phyloP scores from a whole-genome alignment of 1,140 invertebrate genomes.

The Centruroides sculpturatus region DNA sequence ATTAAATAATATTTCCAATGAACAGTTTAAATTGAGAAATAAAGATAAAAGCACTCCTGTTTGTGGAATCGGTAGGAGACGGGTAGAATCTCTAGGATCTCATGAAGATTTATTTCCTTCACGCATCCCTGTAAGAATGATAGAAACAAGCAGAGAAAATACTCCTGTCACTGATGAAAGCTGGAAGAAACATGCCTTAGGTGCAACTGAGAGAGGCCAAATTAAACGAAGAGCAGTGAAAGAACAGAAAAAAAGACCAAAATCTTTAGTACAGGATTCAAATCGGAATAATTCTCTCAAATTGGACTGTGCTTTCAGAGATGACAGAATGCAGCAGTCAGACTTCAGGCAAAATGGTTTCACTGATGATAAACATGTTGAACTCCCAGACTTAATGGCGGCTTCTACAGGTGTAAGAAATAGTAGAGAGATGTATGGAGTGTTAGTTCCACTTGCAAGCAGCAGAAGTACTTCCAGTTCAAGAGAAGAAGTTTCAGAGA shows the following conservation, averaged over 20 bases:
- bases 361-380: too few species aligned
- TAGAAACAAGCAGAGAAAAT: conserved; percentile 7
- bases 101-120: conserved; percentile 3
- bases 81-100: background rate
- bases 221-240: background rate
- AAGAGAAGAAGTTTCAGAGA: background rate
- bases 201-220: too few species aligned
- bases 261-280: background rate
- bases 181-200: background rate
- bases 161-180: conserved; percentile 8
- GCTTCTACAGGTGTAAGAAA: too few species aligned
- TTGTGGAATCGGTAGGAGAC: too few species aligned
- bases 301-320: background rate
- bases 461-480: conserved; percentile 9
- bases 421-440: background rate
- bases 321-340: background rate
- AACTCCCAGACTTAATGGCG: too few species aligned
- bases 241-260: background rate
- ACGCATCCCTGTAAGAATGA: conserved; percentile 2
- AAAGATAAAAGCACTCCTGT: too few species aligned
- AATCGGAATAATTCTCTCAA: too few species aligned
- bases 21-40: too few species aligned
- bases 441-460: background rate
- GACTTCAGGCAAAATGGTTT: too few species aligned
- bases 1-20: too few species aligned